Percentiles rank a stretch among this genome's conserved stretches.
These are phyloP conservation scores for Drosophila sordidula DNA, from an alignment of 2,888 invertebrate genomes.

Conservation along the genomic window DNA sequence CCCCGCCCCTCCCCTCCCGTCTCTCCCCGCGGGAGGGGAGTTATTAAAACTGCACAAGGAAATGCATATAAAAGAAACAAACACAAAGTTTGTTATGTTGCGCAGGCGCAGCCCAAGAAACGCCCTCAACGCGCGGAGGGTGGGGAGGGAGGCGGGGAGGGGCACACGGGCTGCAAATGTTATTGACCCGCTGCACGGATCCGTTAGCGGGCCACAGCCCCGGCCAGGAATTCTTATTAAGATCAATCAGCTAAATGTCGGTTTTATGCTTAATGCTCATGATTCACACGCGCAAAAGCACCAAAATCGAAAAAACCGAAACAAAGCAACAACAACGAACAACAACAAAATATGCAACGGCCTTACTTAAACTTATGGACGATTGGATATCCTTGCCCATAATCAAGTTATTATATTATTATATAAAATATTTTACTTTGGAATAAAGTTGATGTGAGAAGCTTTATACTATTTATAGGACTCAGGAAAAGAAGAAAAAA, in stretches of 20 bases:
- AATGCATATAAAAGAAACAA: conserved; percentile 52
- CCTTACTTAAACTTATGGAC: neutral
- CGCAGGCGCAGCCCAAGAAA: conserved; percentile 73
- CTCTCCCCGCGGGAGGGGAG: conserved; percentile 18
- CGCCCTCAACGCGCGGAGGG: conserved; percentile 53
- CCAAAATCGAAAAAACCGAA: conserved; percentile 62
- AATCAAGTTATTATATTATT: no score
- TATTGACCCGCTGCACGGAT: conserved; percentile 70
- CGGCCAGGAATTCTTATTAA: conserved; percentile 73
- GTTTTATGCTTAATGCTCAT: conserved; percentile 81
- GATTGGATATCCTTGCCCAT: conserved; percentile 27
- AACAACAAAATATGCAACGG: conserved; percentile 1
- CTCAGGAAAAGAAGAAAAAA: no score
- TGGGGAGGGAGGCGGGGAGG: neutral
- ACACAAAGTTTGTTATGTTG: conserved; percentile 76
- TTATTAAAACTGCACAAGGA: conserved; percentile 68
- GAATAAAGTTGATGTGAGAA: no score
- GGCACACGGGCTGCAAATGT: conserved; percentile 46
- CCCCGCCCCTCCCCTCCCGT: no score
- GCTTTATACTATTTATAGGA: no score
- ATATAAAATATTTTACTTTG: no score
- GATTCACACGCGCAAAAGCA: conserved; percentile 69
- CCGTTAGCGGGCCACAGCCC: conserved; percentile 59
- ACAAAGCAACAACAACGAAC: conserved; percentile 15
- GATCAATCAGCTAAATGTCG: conserved; percentile 80